phyloP scores from a whole-genome alignment of 2,797 vertebrate genomes.

The Antennarius maculatus region DNA sequence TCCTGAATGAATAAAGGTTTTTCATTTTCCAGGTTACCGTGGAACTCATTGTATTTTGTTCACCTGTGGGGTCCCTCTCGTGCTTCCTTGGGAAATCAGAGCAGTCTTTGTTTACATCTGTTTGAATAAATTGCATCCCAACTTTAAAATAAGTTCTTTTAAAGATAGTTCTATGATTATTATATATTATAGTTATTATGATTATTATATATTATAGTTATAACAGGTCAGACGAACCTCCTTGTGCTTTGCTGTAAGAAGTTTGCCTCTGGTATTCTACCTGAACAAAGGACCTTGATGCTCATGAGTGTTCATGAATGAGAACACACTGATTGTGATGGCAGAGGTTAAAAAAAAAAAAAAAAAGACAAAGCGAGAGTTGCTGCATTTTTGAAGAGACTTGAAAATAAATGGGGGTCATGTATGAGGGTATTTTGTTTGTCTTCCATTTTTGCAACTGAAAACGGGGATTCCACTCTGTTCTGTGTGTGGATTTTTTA shows the following conservation, averaged over 20 bases:
- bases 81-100: conserved; percentile 66
- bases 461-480: conserved; percentile 10
- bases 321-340: conserved; percentile 35
- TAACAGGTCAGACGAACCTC: conserved; percentile 18
- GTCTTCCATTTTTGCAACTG: conserved; percentile 37
- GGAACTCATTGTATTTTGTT: conserved; percentile 26
- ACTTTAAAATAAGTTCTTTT: conserved; percentile 16
- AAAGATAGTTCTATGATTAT: conserved; percentile 1
- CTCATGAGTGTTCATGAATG: conserved; percentile 56
- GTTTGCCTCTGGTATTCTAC: conserved; percentile 53
- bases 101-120: conserved; percentile 71
- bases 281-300: conserved; percentile 59
- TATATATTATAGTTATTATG: conserved; percentile 1
- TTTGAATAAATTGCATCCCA: conserved; percentile 32
- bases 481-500: conserved; percentile 26
- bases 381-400: conserved; percentile 38
- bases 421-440: conserved; percentile 42
- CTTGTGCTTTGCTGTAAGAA: conserved; percentile 34
- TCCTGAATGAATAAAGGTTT: conserved; percentile 1
- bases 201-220: conserved; percentile 1
- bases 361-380: conserved; percentile 24
- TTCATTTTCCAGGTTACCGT: not conserved
- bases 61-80: conserved; percentile 48
- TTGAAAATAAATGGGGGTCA: conserved; percentile 12
- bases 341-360: conserved; percentile 13